Percentiles rank a stretch among this genome's conserved stretches.
These are phyloP conservation scores for Meganola albula DNA, from an alignment of 2,888 invertebrate genomes.

Conservation along the genomic window DNA sequence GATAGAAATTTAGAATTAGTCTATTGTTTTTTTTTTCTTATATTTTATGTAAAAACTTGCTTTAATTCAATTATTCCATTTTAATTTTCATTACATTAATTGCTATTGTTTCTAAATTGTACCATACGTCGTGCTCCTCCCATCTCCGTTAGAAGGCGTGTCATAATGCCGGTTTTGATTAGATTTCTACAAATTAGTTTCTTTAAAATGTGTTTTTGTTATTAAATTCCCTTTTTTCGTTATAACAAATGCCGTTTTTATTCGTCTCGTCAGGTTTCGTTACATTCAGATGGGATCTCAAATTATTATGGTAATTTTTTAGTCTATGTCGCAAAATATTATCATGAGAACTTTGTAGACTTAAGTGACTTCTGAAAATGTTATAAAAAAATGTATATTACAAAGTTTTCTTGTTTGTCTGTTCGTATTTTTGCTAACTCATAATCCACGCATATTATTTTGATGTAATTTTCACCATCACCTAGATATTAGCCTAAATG, in stretches of 20 bases:
- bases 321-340: background rate
- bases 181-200: slow-evolving; percentile 61
- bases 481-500: too few relatives aligned
- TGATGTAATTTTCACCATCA: too few relatives aligned
- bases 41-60: too few relatives aligned
- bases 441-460: too few relatives aligned
- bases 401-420: too few relatives aligned
- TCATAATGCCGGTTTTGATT: slow-evolving; percentile 58
- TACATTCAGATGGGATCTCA: slow-evolving; percentile 18
- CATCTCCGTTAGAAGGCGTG: slow-evolving; percentile 51
- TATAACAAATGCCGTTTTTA: slow-evolving; percentile 22
- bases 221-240: slow-evolving; percentile 37
- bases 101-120: slow-evolving; percentile 33
- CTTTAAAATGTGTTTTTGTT: slow-evolving; percentile 53
- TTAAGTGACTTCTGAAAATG: too few relatives aligned
- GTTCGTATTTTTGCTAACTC: too few relatives aligned
- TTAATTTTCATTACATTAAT: background rate
- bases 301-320: slow-evolving; percentile 19
- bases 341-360: too few relatives aligned
- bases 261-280: slow-evolving; percentile 17
- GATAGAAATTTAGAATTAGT: too few relatives aligned
- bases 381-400: too few relatives aligned
- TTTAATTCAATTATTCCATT: background rate
- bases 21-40: too few relatives aligned
- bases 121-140: slow-evolving; percentile 40